A percentile compares a stretch with the other conserved stretches of the same genome.
phyloP scores from a whole-genome alignment of 1,140 invertebrate genomes.

The Tetraneura akinire region DNA sequence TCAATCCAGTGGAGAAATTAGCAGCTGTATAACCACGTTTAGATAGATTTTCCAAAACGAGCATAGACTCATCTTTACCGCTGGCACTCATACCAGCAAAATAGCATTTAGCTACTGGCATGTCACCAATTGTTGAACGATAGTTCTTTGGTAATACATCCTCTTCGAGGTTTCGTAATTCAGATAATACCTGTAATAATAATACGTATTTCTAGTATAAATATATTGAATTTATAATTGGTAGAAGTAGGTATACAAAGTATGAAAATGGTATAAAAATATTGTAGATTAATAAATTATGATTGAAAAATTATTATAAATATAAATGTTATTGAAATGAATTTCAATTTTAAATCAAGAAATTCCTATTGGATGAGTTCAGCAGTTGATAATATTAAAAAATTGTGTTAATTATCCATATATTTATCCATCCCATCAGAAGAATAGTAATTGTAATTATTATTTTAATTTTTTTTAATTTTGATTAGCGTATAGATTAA shows the following conservation, averaged over 20 bases:
- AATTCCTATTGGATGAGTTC: background rate
- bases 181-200: slow-evolving; percentile 65
- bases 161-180: slow-evolving; percentile 64
- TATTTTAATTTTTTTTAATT: background rate
- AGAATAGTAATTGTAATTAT: background rate
- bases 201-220: background rate
- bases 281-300: no score
- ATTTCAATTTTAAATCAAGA: background rate
- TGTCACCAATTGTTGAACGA: slow-evolving; percentile 62
- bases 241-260: background rate
- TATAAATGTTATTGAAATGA: no score
- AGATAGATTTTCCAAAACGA: slow-evolving; percentile 67
- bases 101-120: slow-evolving; percentile 68
- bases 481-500: background rate
- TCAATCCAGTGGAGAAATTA: slow-evolving; percentile 71
- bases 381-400: background rate
- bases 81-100: slow-evolving; percentile 66
- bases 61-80: slow-evolving; percentile 65
- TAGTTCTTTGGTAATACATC: slow-evolving; percentile 57
- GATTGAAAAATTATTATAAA: no score
- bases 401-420: background rate
- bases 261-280: no score
- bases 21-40: slow-evolving; percentile 62
- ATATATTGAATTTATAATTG: no score
- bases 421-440: background rate